phyloP scores from a whole-genome alignment of 2,888 invertebrate species.

The Polydrusus cervinus region DNA sequence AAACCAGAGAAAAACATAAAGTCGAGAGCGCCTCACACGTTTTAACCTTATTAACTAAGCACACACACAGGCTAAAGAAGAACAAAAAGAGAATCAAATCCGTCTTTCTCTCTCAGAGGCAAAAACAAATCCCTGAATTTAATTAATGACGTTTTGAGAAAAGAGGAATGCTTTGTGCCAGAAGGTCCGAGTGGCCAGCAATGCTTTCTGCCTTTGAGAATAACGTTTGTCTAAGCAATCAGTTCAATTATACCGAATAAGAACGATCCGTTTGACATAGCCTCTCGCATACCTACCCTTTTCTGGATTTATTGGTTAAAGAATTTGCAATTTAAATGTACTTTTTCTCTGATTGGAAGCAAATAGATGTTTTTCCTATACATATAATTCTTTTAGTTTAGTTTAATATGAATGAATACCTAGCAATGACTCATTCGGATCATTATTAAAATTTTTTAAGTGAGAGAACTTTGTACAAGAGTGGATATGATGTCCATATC shows the following conservation, averaged over 20 bases:
- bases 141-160: constrained; percentile 71
- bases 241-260: constrained; percentile 69
- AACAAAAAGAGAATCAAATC: constrained; percentile 69
- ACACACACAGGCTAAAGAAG: constrained; percentile 57
- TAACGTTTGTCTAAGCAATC: constrained; percentile 71
- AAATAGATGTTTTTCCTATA: too few species aligned
- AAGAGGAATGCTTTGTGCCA: constrained; percentile 69
- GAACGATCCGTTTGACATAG: constrained; percentile 69
- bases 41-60: constrained; percentile 68
- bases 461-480: too few species aligned
- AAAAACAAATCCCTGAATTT: constrained; percentile 72
- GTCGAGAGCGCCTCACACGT: constrained; percentile 64
- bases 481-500: too few species aligned
- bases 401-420: too few species aligned
- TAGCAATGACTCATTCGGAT: too few species aligned
- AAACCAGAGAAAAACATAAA: constrained; percentile 63
- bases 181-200: constrained; percentile 58
- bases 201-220: constrained; percentile 66
- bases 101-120: constrained; percentile 65
- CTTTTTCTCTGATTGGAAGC: constrained; percentile 10
- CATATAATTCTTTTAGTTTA: too few species aligned
- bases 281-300: constrained; percentile 54
- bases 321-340: constrained; percentile 54
- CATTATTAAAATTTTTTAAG: too few species aligned
- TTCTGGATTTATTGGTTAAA: constrained; percentile 53